Evolutionary conservation across 2,888 invertebrate genomes (phyloP), one percentile per base, ranked within the genome.

Genomic region (Hyppa rectilinea): DNA sequence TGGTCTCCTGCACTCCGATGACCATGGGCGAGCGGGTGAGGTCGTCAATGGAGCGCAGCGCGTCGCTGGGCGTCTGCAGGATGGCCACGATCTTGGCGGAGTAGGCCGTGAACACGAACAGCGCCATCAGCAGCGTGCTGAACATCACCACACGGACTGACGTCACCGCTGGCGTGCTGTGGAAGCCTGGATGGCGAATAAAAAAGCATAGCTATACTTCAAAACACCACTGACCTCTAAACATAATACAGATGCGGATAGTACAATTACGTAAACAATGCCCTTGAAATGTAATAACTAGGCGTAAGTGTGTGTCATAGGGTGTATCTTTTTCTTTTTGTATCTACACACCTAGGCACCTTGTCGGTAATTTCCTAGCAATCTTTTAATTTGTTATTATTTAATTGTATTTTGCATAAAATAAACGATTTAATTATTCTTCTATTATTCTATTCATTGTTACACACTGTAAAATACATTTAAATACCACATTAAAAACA

Each of bases 71-170:
- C 80, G 96, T 96, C 90, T 97, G 97, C 80, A 97, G 91, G 72
- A 97, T 91, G 20, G 96, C 96, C 77, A 97, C 97, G 78, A 97
- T 96, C 91, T 97, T 97, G 31, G 97, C 97, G n/a, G 97, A 97
- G 90, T 97, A 97, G 1, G 97, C 96, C 5, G 97, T 97, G 87
- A 96, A 97, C 40, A 96, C 88, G 89, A 97, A 97, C 58, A 97
- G 88, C 0, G 96, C 94, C 1, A 96, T 91, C 60, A 96, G 89
- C 81, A 97, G 94, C 60, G 96, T 94, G 66, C 95, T 94, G 80
- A 97, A 96, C 82, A 97, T 95, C 59, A 96, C 95, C 74, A 96
- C 89, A 12, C 97, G 94, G 0, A 94, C 95, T 2, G 97, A 96
- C 56, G 92, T 83, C 84, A 96, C 92, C 20, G 87, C 84, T 4